Percentiles rank a stretch among this genome's conserved stretches.
Evolutionary conservation across 2,113 vertebrate species (phyloP).

Genomic region (Callipepla squamata): DNA sequence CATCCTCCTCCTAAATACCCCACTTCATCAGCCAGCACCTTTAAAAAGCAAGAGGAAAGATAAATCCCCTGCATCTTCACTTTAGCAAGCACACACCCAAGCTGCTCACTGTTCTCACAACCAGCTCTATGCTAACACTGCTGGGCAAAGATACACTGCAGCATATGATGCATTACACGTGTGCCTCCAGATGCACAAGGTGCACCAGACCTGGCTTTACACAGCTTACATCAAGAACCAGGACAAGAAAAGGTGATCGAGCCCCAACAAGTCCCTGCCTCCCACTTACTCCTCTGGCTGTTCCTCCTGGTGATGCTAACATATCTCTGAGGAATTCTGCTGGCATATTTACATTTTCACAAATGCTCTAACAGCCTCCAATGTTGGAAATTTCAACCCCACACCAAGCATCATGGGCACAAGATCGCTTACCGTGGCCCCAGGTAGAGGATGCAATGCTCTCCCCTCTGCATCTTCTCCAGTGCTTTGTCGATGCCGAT

Average conservation of each 20-base stretch:
- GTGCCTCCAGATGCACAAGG: background rate
- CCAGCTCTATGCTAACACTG: accelerated
- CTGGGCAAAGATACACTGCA: background rate
- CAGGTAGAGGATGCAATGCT: constrained; percentile 89
- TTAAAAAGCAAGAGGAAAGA: background rate
- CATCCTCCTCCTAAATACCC: background rate
- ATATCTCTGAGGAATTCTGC: background rate
- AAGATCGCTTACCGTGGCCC: constrained; percentile 83
- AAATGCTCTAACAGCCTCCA: accelerated
- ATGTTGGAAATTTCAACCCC: background rate
- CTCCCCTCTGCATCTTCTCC: constrained; percentile 96
- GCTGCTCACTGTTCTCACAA: too few species aligned
- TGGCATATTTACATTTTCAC: background rate
- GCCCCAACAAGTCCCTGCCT: background rate
- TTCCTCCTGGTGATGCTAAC: background rate
- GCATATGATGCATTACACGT: accelerated
- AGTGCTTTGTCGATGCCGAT: constrained; percentile 94
- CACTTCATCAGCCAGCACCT: background rate
- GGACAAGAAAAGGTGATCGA: background rate
- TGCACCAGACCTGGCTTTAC: background rate
- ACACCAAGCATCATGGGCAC: background rate
- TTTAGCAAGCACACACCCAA: background rate
- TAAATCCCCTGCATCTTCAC: background rate
- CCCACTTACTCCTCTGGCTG: background rate
- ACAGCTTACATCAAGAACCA: background rate